These are phyloP conservation scores for Phania funesta DNA, from an alignment of 2,888 invertebrate genomes.

Conservation along the genomic window DNA sequence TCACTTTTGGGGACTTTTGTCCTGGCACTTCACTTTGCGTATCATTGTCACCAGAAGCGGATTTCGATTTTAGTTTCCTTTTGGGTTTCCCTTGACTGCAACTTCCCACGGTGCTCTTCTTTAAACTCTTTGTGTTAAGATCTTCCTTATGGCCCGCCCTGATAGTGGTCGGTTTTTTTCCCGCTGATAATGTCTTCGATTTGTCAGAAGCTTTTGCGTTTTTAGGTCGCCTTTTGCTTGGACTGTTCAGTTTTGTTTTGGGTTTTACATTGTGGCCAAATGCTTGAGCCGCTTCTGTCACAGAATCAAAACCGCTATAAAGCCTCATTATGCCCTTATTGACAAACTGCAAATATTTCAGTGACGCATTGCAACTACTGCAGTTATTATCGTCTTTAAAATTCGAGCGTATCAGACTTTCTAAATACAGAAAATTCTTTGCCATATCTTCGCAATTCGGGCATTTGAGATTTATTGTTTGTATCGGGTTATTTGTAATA, in stretches of 20 bases:
- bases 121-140: neutral
- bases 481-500: slow-evolving; percentile 19
- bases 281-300: slow-evolving; percentile 71
- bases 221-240: neutral
- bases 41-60: neutral
- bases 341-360: slow-evolving; percentile 74
- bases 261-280: slow-evolving; percentile 54
- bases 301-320: slow-evolving; percentile 73
- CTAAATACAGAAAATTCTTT: slow-evolving; percentile 76
- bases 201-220: neutral
- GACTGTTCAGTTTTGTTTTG: neutral
- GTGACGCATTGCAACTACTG: slow-evolving; percentile 72
- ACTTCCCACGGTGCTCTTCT: no score
- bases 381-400: slow-evolving; percentile 70
- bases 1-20: neutral
- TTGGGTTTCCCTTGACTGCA: neutral
- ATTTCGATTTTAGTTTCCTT: slow-evolving; percentile 5
- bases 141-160: neutral
- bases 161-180: neutral
- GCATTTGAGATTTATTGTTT: slow-evolving; percentile 69
- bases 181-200: neutral
- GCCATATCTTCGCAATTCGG: slow-evolving; percentile 76
- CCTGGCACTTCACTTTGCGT: no score
- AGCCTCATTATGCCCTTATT: slow-evolving; percentile 74
- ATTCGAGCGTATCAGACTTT: slow-evolving; percentile 74